Evolutionary conservation across 2,888 invertebrate species (phyloP), one percentile per base, ranked within the genome.

Genomic region (Cosmopolites sordidus): DNA sequence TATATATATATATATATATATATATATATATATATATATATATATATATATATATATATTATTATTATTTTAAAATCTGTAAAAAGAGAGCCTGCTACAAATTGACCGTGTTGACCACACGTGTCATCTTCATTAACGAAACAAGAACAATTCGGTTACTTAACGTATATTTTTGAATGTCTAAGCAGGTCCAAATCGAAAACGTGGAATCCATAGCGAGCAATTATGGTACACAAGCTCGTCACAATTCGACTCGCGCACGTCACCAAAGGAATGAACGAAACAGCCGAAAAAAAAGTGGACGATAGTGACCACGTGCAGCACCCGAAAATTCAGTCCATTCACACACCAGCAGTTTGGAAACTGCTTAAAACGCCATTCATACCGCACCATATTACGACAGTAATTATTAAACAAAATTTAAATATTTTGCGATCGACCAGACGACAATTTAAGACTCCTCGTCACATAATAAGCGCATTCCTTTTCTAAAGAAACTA

Each of bases 401-500:
- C 33, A 33, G 33, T n/a, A 16, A 12, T 45, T 46, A 38, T 46
- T 38, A 46, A 46, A 46, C 16, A 16, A 44, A 37, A 46, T 46
- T 46, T 38, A 46, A 38, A 46, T 38, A 46, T 18, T 15, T 5
- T 38, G 45, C 38, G 38, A 12, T 29, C 22, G 22, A 12, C 33
- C 45, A 22, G 15, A 43, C 17, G 30, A 16, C 17, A 46, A 6
- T 18, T 39, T 48, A 39, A 39, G 22, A 14, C 41, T 16, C 22
- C 47, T 48, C 14, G 40, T 48, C 48, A 41, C 48, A 43, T 48
- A 53, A 42, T 46, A 43, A 17, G 14, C n/a, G 42, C 43, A 51
- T 54, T 48, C 46, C 46, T 38, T 50, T 56, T 47, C 37, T 48
- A 43, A 50, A 53, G 55, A 58, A 56, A 51, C 51, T 37, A 39